These are phyloP conservation scores for Nematostella vectensis DNA, from an alignment of 92 coral and sea anemone species.

Conservation along the genomic window DNA sequence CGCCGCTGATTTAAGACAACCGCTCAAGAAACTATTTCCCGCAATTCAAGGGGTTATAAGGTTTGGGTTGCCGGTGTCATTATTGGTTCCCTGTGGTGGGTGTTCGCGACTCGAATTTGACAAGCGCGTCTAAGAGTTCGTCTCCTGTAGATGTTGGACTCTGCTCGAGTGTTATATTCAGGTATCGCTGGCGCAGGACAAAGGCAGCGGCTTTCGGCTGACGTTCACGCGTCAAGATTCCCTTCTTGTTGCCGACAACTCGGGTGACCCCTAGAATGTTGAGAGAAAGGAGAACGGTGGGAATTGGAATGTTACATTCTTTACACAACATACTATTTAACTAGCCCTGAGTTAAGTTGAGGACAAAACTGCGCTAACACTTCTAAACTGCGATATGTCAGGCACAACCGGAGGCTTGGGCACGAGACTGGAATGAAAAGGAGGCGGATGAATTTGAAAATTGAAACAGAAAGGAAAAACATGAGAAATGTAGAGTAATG, in stretches of 20 bases:
- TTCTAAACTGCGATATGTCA: too few species aligned
- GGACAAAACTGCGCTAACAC: too few species aligned
- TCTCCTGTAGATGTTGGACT: constrained; percentile 43
- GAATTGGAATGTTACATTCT: background rate
- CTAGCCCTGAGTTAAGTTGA: too few species aligned
- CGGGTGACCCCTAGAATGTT: constrained; percentile 80
- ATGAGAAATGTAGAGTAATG: too few species aligned
- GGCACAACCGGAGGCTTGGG: too few species aligned
- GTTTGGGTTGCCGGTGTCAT: constrained; percentile 1
- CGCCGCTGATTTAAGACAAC: too few species aligned
- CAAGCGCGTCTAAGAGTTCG: constrained; percentile 35
- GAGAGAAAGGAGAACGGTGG: background rate
- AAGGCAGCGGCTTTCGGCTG: constrained; percentile 98
- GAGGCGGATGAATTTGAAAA: too few species aligned
- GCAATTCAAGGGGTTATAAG: too few species aligned
- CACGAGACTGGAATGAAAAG: too few species aligned
- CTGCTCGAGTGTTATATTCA: constrained; percentile 55
- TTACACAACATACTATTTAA: background rate
- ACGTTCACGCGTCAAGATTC: constrained; percentile 85
- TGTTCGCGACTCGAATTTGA: constrained; percentile 56
- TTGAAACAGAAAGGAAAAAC: too few species aligned
- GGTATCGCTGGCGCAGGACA: constrained; percentile 84
- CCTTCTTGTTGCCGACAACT: constrained; percentile 93
- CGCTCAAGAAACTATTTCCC: too few species aligned
- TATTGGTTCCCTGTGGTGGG: constrained; percentile 16